phyloP scores from a whole-genome alignment of 2,888 invertebrate genomes.

The Ecliptopera silaceata region DNA sequence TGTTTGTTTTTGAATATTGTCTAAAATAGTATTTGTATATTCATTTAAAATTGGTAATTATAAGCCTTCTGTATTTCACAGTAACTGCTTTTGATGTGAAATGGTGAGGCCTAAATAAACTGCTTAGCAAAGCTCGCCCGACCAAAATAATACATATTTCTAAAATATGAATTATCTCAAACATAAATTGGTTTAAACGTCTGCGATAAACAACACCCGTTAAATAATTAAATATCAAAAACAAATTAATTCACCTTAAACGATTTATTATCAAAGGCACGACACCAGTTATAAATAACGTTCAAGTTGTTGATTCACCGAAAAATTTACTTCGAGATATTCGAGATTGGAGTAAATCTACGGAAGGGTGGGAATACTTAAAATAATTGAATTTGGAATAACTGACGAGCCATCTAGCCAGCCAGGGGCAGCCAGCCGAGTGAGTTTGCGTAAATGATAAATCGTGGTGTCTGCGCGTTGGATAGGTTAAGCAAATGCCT shows the following conservation, averaged over 20 bases:
- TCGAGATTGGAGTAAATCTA: constrained; percentile 22
- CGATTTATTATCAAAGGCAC: constrained; percentile 35
- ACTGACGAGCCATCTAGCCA: constrained; percentile 43
- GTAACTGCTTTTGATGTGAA: not conserved
- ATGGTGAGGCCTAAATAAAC: not conserved
- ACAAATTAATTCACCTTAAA: constrained; percentile 37
- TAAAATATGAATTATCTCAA: constrained; percentile 12
- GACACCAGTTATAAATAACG: constrained; percentile 37
- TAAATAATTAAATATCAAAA: constrained; percentile 37
- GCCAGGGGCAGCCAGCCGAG: constrained; percentile 22
- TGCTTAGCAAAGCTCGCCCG: not conserved
- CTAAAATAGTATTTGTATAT: too few species aligned
- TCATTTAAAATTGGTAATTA: too few species aligned
- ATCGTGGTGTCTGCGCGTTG: constrained; percentile 26
- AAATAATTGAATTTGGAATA: constrained; percentile 67
- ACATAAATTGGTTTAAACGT: constrained; percentile 23
- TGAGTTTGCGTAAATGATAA: constrained; percentile 36
- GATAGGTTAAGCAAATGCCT: constrained; percentile 20
- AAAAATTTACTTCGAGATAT: constrained; percentile 32
- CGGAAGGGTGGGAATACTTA: constrained; percentile 35
- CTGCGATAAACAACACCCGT: constrained; percentile 25
- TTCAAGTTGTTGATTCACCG: constrained; percentile 40
- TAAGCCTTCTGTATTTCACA: not conserved
- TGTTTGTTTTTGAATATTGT: too few species aligned
- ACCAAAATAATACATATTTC: not conserved